phyloP scores from a whole-genome alignment of 2,888 invertebrate species.

The Oligia fasciuncula region DNA sequence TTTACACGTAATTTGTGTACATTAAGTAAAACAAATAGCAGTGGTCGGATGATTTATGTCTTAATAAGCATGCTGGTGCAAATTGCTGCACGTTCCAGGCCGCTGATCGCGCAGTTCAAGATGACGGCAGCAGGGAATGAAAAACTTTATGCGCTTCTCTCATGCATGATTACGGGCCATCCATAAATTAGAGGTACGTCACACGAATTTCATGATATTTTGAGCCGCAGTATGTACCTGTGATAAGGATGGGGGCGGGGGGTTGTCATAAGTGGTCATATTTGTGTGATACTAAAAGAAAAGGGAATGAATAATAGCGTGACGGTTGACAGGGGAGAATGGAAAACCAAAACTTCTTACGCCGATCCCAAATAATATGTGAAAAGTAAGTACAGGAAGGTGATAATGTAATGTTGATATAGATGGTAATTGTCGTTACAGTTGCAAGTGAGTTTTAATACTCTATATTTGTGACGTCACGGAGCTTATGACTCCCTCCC shows the following conservation, averaged over 20 bases:
- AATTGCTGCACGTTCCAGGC: constrained; percentile 48
- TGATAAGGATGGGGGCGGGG: no score
- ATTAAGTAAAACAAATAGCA: constrained; percentile 30
- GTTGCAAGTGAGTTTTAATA: neutral
- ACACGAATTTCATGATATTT: neutral
- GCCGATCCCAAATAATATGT: neutral
- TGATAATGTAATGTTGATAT: neutral
- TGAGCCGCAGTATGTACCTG: neutral
- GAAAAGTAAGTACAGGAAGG: neutral
- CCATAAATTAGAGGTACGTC: neutral
- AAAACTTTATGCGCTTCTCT: constrained; percentile 67
- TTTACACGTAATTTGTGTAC: constrained; percentile 30
- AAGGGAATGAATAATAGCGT: neutral
- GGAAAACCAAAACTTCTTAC: neutral
- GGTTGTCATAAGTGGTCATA: neutral
- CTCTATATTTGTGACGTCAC: neutral
- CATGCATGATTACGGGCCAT: constrained; percentile 63
- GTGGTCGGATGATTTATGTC: constrained; percentile 41
- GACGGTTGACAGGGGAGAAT: neutral
- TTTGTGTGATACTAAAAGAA: neutral
- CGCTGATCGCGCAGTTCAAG: constrained; percentile 33
- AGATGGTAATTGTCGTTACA: neutral
- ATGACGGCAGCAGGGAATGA: constrained; percentile 61
- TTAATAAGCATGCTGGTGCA: constrained; percentile 42
- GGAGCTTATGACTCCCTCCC: no score